Conservation (phyloP, 2,113 vertebrate species). For the Trochalopteron elliotii region DNA sequence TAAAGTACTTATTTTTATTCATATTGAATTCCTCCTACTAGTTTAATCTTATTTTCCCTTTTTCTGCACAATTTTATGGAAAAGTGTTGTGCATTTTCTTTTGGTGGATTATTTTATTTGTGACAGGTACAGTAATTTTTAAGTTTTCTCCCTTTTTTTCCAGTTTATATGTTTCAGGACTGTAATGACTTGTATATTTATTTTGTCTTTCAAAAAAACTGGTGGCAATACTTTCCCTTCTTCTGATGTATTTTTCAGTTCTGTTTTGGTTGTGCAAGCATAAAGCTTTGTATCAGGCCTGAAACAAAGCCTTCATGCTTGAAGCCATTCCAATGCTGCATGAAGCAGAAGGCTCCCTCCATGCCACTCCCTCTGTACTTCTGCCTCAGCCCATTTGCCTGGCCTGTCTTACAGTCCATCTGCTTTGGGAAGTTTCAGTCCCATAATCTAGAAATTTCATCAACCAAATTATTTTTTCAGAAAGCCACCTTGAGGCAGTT, state of each 20-base stretch:
- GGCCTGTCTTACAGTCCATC: not conserved
- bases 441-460: not conserved
- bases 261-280: not conserved
- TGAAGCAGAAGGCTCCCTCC: not conserved
- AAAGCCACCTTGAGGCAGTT: not conserved
- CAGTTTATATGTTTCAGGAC: not conserved
- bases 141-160: not conserved
- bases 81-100: not conserved
- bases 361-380: not conserved
- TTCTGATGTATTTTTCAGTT: not conserved
- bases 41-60: not conserved
- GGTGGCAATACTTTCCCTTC: not conserved
- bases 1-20: not conserved
- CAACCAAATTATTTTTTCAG: not conserved
- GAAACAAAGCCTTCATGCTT: not conserved
- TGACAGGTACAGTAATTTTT: not conserved
- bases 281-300: not conserved
- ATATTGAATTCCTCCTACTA: not conserved
- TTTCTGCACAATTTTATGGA: not conserved
- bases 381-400: not conserved
- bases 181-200: not conserved
- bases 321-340: not conserved
- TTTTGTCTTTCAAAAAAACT: not conserved
- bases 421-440: not conserved
- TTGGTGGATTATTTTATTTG: not conserved